A percentile compares a stretch with the other conserved stretches of the same genome.
Conservation (phyloP, 2,113 vertebrate species). For the Podarcis cretensis region DNA sequence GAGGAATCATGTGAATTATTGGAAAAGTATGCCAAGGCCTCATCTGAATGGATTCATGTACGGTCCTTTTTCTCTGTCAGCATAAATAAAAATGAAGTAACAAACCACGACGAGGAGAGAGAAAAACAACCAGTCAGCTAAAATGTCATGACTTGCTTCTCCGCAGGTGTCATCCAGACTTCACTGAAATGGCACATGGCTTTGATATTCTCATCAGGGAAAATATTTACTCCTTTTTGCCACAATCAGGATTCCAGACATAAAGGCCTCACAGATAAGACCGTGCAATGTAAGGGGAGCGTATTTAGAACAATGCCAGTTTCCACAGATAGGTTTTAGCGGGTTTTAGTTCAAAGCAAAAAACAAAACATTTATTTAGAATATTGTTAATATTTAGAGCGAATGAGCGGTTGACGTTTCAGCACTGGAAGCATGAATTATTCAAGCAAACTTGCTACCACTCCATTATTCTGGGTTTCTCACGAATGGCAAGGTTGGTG, state of each 20-base stretch:
- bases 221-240: conserved; percentile 59
- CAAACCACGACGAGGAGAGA: conserved; percentile 20
- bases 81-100: conserved; percentile 65
- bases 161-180: conserved; percentile 66
- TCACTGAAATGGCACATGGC: conserved; percentile 64
- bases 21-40: conserved; percentile 32
- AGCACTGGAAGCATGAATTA: conserved; percentile 60
- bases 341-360: too few relatives aligned
- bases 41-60: conserved; percentile 61
- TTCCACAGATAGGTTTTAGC: conserved; percentile 10
- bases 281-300: background rate
- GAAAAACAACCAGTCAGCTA: conserved; percentile 49
- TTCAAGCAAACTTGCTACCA: conserved; percentile 49
- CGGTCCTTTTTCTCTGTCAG: conserved; percentile 62
- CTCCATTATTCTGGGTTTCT: conserved; percentile 53
- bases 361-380: background rate
- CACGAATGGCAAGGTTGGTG: conserved; percentile 58
- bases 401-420: conserved; percentile 54
- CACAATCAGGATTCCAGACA: conserved; percentile 28
- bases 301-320: conserved; percentile 26
- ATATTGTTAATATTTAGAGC: conserved; percentile 37
- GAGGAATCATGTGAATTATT: background rate
- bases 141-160: conserved; percentile 71
- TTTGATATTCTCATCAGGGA: conserved; percentile 74
- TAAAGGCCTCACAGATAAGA: conserved; percentile 60